Conservation (phyloP, 2,113 vertebrate species). For the Mormyrus lacerda region DNA sequence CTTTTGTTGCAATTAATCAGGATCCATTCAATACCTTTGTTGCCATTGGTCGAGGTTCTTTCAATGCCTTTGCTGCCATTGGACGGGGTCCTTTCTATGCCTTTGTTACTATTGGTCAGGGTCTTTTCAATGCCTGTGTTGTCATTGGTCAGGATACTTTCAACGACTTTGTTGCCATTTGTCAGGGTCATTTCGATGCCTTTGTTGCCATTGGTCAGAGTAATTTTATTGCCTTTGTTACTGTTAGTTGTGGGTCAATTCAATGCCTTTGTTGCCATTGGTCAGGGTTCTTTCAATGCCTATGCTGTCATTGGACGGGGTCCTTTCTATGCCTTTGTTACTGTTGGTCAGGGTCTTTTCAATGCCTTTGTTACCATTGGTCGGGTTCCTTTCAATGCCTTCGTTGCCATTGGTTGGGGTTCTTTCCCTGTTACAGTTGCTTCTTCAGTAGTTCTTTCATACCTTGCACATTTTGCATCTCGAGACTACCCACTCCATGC, state of each 20-base stretch:
- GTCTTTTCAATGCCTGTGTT: not conserved
- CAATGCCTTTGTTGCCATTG: not conserved
- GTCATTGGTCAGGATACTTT: not conserved
- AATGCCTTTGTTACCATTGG: not conserved
- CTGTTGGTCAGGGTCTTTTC: not conserved
- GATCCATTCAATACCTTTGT: not conserved
- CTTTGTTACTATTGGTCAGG: not conserved
- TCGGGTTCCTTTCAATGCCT: not conserved
- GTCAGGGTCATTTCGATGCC: not conserved
- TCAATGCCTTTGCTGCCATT: not conserved
- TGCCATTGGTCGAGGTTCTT: not conserved
- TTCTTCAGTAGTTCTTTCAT: not conserved
- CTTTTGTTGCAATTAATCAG: not conserved
- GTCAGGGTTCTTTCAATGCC: not conserved
- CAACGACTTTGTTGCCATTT: not conserved
- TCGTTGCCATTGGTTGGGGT: not conserved
- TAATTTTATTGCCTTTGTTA: not conserved
- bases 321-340: not conserved
- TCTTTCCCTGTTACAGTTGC: not conserved
- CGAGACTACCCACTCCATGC: not conserved
- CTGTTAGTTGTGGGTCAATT: not conserved
- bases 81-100: not conserved
- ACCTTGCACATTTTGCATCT: not conserved
- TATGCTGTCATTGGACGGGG: conserved; percentile 46
- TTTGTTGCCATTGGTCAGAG: not conserved